Evolutionary conservation across 2,113 vertebrate genomes (phyloP), one percentile per base, ranked within the genome.

Genomic region (Rhadina sibilatrix): DNA sequence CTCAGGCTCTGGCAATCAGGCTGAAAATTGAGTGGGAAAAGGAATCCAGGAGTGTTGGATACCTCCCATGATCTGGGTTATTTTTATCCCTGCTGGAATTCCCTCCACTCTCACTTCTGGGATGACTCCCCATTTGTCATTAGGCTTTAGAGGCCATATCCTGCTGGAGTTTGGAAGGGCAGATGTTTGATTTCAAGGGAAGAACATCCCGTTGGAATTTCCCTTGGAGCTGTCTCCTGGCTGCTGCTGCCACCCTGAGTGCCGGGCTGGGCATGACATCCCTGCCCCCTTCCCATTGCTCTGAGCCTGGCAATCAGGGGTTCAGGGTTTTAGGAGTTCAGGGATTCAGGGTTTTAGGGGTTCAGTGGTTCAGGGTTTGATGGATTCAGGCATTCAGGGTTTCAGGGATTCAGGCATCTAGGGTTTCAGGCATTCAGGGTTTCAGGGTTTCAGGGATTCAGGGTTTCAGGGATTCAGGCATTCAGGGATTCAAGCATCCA

Each of bases 211-310:
- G 0, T 0, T 19, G 64, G 74, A 5, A 33, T 44, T 57, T 10
- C 38, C 31, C 3, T 9, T 0, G 30, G 65, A 63, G 30, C 2
- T 5, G 64, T 5, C 0, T 25, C 65, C 42, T 27, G 76, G 59
- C 31, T 44, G 25, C 5, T 81, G 76, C 93, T 97, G 91, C 92
- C 87, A 77, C 96, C 92, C 89, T 65, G 89, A 96, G 93, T 93
- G 71, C 50, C 25, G 22, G 80, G 60, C 79, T 35, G 38, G 61
- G 81, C 68, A 92, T 25, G 18, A 14, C 91, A 94, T 22, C 61
- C 60, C 38, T 75, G 44, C 23, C 66, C 8, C 17, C 8, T 50
- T 33, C 42, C 27, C 53, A 30, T 23, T 59, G 52, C 63, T 70
- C 12, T 22, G 44, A 42, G 15, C 18, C 15, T 5, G 22, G 21